Conservation (phyloP, 2,113 vertebrate genomes). For the Rafetus swinhoei region DNA sequence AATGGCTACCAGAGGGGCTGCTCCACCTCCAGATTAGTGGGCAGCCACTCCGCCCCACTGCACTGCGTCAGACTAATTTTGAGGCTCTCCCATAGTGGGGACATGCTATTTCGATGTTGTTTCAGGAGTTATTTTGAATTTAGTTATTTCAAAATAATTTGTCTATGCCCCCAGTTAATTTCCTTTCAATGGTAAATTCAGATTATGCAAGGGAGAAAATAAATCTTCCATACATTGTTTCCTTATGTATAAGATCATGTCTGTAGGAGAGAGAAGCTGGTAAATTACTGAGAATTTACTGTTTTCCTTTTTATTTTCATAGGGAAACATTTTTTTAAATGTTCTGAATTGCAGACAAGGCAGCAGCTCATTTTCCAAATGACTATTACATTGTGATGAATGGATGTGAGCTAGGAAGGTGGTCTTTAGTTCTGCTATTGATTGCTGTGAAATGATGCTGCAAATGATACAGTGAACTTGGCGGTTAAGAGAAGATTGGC, state of each 20-base stretch:
- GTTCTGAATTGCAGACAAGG: constrained; percentile 14
- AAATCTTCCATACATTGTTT: constrained; percentile 21
- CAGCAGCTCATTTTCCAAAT: constrained; percentile 34
- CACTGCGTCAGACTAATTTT: too few relatives aligned
- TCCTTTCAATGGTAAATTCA: background rate
- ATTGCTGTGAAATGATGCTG: constrained; percentile 63
- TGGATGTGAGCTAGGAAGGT: constrained; percentile 51
- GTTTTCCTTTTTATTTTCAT: constrained; percentile 52
- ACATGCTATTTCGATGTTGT: too few relatives aligned
- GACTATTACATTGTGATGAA: background rate
- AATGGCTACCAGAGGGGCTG: too few relatives aligned
- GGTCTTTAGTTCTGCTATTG: constrained; percentile 29
- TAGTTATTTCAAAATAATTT: too few relatives aligned
- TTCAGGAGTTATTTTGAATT: too few relatives aligned
- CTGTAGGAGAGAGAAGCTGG: constrained; percentile 24
- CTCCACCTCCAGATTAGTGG: too few relatives aligned
- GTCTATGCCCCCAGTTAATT: background rate
- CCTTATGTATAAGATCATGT: constrained; percentile 25
- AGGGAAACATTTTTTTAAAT: constrained; percentile 36
- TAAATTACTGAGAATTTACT: constrained; percentile 43
- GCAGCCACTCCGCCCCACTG: too few relatives aligned
- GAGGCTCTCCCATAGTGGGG: too few relatives aligned
- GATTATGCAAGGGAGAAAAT: background rate
- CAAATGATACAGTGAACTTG: constrained; percentile 61
- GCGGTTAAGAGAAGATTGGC: constrained; percentile 40